phyloP scores from a whole-genome alignment of 1,140 invertebrate genomes.

The Gonioctena quinquepunctata region DNA sequence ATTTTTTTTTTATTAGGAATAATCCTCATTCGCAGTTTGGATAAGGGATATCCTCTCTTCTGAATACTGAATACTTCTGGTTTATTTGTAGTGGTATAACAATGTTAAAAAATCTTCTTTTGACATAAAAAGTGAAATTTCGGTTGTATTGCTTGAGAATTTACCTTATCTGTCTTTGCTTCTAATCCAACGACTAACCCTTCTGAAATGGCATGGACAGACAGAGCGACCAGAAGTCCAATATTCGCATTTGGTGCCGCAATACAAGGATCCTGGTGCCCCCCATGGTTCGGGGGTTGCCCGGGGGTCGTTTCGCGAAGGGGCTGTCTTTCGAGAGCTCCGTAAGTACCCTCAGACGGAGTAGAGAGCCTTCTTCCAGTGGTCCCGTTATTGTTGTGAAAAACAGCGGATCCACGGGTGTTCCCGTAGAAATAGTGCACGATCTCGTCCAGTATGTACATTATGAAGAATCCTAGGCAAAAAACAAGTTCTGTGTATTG shows the following conservation, averaged over 20 bases:
- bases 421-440: constrained; percentile 66
- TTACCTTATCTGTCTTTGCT: constrained; percentile 65
- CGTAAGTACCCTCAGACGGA: constrained; percentile 26
- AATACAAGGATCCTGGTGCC: constrained; percentile 64
- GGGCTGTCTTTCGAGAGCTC: constrained; percentile 48
- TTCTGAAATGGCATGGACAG: constrained; percentile 79
- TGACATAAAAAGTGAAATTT: too few species aligned
- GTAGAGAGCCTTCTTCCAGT: constrained; percentile 14
- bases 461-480: constrained; percentile 76
- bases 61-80: too few species aligned
- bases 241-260: constrained; percentile 61
- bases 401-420: constrained; percentile 22
- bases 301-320: constrained; percentile 28
- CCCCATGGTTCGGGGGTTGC: constrained; percentile 62
- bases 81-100: too few species aligned
- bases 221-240: constrained; percentile 71
- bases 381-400: constrained; percentile 23
- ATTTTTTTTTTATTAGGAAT: too few species aligned
- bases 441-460: constrained; percentile 79
- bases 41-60: too few species aligned
- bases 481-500: constrained; percentile 70
- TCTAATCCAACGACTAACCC: constrained; percentile 82
- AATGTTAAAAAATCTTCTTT: too few species aligned
- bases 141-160: too few species aligned
- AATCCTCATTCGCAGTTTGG: too few species aligned